Evolutionary conservation across 92 coral and sea anemone species (phyloP).

Genomic region (Hydrozoanthus gracilis): DNA sequence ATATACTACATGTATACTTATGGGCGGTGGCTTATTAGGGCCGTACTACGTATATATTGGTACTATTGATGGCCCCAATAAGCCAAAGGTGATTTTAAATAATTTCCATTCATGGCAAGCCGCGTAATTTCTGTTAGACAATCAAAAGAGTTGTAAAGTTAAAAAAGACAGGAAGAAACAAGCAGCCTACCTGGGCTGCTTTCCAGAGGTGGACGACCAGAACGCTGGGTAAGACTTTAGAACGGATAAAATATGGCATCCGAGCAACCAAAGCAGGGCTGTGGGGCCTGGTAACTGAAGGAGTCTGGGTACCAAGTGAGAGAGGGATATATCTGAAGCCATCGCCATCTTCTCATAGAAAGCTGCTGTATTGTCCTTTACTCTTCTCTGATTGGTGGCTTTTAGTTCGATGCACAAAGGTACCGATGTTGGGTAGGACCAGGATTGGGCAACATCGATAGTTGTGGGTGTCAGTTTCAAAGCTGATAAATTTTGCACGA

Average conservation of each 20-base stretch:
- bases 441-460: neutral
- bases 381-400: neutral
- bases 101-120: no score
- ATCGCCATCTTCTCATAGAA: neutral
- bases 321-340: neutral
- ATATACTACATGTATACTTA: no score
- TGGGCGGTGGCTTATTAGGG: no score
- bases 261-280: slow-evolving; percentile 36
- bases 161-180: no score
- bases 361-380: slow-evolving; percentile 13
- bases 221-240: slow-evolving; percentile 10
- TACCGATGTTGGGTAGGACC: neutral
- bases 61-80: no score
- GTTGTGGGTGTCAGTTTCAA: neutral
- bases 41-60: no score
- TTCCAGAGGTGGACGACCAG: neutral
- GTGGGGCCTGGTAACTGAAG: slow-evolving; percentile 31
- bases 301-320: neutral
- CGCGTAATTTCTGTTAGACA: no score
- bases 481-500: neutral
- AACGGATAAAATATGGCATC: slow-evolving; percentile 10
- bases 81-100: no score
- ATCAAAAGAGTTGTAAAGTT: no score
- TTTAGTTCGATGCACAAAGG: slow-evolving; percentile 23
- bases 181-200: slow-evolving; percentile 1